These are phyloP conservation scores for Rhinoptilus africanus DNA, from an alignment of 2,113 vertebrate genomes.

Conservation along the genomic window DNA sequence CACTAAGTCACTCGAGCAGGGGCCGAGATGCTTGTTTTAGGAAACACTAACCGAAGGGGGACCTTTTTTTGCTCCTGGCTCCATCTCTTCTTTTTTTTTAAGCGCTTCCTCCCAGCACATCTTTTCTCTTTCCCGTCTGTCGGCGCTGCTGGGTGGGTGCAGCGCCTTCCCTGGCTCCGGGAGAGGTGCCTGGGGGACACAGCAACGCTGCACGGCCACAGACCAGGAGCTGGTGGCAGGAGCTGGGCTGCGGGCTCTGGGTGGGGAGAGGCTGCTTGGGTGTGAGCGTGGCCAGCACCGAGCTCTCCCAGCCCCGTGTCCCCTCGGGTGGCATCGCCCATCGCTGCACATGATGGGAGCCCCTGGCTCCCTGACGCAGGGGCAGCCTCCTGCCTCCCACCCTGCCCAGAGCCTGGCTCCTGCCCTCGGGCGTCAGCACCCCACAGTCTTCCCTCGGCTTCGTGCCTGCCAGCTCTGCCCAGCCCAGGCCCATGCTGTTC, in stretches of 20 bases:
- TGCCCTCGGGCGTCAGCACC: not conserved
- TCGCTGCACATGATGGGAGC: slow-evolving; percentile 58
- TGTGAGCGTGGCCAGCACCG: fast-evolving
- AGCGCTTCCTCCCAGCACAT: not conserved
- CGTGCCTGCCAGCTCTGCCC: not conserved
- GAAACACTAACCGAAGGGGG: slow-evolving; percentile 47
- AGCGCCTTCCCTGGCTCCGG: not conserved
- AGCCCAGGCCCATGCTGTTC: not conserved
- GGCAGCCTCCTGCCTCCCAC: not conserved
- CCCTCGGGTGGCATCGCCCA: not conserved
- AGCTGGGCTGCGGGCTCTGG: not conserved
- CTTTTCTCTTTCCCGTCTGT: fast-evolving
- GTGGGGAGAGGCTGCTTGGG: not conserved
- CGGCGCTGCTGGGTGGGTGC: fast-evolving
- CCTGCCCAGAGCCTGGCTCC: not conserved
- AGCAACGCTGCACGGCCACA: fast-evolving
- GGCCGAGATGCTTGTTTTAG: not conserved
- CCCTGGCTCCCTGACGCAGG: slow-evolving; percentile 27
- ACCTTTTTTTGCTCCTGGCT: not conserved
- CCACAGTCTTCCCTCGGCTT: not conserved
- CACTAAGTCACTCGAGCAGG: not conserved
- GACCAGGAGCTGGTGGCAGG: not conserved
- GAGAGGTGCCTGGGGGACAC: not conserved
- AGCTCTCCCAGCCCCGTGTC: not conserved
- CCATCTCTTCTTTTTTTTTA: not conserved